These are phyloP conservation scores for Liasis olivaceus DNA, from an alignment of 2,797 vertebrate genomes.

Conservation along the genomic window DNA sequence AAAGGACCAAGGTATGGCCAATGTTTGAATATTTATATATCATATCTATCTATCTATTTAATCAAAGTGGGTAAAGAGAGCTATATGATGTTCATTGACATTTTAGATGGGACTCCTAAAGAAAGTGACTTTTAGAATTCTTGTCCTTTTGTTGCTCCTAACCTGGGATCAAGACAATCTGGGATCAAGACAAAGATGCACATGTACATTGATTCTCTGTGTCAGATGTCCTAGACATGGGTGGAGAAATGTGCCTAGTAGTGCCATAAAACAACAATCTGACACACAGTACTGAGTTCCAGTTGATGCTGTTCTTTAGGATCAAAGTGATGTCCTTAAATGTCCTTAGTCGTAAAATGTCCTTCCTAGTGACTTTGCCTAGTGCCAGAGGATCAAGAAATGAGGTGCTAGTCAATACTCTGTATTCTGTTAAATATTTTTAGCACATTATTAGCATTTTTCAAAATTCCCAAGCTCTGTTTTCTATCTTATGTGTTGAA, in stretches of 20 bases:
- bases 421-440: not conserved
- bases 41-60: not conserved
- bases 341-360: not conserved
- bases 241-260: not conserved
- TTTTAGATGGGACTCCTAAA: not conserved
- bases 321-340: no score
- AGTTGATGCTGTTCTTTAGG: not conserved
- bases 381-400: not conserved
- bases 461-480: not conserved
- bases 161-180: not conserved
- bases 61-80: not conserved
- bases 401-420: not conserved
- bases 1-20: conserved; percentile 93
- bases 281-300: not conserved
- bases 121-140: not conserved
- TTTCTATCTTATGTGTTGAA: not conserved
- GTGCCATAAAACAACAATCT: not conserved
- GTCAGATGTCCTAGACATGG: not conserved
- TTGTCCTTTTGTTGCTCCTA: not conserved
- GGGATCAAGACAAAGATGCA: not conserved
- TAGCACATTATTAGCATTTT: not conserved
- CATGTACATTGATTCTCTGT: not conserved
- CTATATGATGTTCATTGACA: not conserved
- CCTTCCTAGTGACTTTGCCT: not conserved
- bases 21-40: not conserved